phyloP scores from a whole-genome alignment of 2,113 vertebrate genomes.

The Ciconia boyciana region DNA sequence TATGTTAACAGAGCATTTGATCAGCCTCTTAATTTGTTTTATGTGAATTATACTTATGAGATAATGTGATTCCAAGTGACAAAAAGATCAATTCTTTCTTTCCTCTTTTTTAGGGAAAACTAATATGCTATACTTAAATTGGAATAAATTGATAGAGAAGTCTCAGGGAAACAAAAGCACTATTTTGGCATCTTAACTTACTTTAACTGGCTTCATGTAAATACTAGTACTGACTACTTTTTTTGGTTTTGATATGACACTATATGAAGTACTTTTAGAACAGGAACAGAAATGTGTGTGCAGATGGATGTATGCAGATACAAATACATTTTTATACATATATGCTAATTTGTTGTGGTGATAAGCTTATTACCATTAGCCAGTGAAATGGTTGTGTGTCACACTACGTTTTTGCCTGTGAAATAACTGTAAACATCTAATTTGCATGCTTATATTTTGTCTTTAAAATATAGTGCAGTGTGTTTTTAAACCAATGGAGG shows the following conservation, averaged over 20 bases:
- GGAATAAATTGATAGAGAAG: not conserved
- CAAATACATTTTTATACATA: not conserved
- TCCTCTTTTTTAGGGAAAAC: not conserved
- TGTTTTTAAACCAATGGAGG: not conserved
- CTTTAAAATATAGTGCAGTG: not conserved
- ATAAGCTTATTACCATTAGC: not conserved
- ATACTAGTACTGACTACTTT: not conserved
- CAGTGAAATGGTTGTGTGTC: not conserved
- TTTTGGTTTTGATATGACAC: not conserved
- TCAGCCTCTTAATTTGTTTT: slow-evolving; percentile 51
- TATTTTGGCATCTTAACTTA: not conserved
- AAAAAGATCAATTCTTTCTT: slow-evolving; percentile 19
- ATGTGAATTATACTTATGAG: not conserved
- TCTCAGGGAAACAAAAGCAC: not conserved
- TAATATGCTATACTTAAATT: not conserved
- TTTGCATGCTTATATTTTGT: not conserved
- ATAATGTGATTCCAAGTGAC: slow-evolving; percentile 13
- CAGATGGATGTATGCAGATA: not conserved
- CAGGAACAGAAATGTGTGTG: not conserved
- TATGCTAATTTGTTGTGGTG: not conserved
- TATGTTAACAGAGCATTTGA: slow-evolving; percentile 51
- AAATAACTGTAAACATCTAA: not conserved
- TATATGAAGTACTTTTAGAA: not conserved
- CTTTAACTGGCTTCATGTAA: not conserved
- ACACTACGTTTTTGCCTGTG: not conserved